Evolutionary conservation across 2,888 invertebrate species (phyloP), one percentile per base, ranked within the genome.

Genomic region (Plusia festucae): DNA sequence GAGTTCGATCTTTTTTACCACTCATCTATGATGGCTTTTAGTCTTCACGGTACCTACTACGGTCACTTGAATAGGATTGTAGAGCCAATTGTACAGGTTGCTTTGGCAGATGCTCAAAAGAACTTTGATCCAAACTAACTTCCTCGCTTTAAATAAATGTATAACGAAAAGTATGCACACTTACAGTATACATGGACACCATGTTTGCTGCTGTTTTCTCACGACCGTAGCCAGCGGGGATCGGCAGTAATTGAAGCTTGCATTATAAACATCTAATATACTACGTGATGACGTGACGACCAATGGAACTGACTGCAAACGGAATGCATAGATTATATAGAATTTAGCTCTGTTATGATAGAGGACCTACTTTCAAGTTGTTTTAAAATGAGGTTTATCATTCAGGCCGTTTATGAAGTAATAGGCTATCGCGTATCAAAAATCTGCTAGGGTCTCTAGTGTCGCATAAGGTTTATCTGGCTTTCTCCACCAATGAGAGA

Each of bases 261-360:
- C 30, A 40, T 40, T 40, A 40, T 40, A n/a, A 40, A 40, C 40
- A n/a, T 40, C 9, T n/a, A 40, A 40, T 40, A 40, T n/a, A 40
- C 15, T 40, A 40, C 40, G 40, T 40, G 40, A 40, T 15, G n/a
- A 40, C 40, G 40, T 40, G 40, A 40, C 4, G n/a, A 7, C n/a
- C 40, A 13, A n/a, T n/a, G 46, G 9, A 18, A 49, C 46, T 49
- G 46, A 20, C 46, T 13, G 18, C 52, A 46, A 15, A 9, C 1
- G 27, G 18, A 44, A 69, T 56, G 30, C 55, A 60, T 16, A 69
- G 56, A 20, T 49, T 9, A 20, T 20, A 20, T 9, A 70, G 15
- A 64, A 57, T 70, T 13, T 51, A 44, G 9, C n/a, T 59, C 34
- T 24, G 18, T 20, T 20, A 59, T 60, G 64, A 58, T 40, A 53